These are phyloP conservation scores for Pangasius djambal DNA, from an alignment of 2,797 vertebrate genomes.

Conservation along the genomic window DNA sequence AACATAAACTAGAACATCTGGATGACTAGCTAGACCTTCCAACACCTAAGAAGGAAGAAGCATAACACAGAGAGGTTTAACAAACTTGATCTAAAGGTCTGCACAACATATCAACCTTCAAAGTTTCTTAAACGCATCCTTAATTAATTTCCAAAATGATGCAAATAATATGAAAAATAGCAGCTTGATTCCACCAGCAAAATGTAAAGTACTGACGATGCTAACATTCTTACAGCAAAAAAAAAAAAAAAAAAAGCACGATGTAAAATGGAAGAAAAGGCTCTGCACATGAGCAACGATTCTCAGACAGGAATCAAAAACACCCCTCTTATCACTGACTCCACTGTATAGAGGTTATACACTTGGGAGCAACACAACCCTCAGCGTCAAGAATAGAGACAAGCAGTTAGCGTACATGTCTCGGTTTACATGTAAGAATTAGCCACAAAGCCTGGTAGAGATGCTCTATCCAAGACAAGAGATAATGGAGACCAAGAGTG, in stretches of 20 bases:
- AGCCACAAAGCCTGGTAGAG: constrained; percentile 28
- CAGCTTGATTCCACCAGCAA: not conserved
- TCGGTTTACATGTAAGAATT: constrained; percentile 41
- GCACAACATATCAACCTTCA: not conserved
- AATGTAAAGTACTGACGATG: not conserved
- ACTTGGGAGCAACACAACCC: constrained; percentile 15
- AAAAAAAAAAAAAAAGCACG: not conserved
- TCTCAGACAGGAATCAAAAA: not conserved
- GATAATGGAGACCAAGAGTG: constrained; percentile 6
- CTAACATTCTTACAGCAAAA: not conserved
- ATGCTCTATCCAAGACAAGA: constrained; percentile 25
- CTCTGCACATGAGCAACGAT: not conserved
- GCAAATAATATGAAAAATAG: not conserved
- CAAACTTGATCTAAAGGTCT: not conserved
- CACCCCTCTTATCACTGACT: not conserved
- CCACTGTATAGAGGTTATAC: not conserved
- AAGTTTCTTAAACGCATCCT: not conserved
- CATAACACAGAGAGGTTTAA: not conserved
- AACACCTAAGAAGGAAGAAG: not conserved
- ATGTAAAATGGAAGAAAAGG: not conserved
- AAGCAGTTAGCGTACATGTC: constrained; percentile 28
- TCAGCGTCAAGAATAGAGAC: constrained; percentile 35
- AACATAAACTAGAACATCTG: not conserved
- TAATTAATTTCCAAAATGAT: not conserved
- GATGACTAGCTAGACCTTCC: not conserved